Conservation (phyloP, 2,888 invertebrate species). For the Rapana venosa region DNA sequence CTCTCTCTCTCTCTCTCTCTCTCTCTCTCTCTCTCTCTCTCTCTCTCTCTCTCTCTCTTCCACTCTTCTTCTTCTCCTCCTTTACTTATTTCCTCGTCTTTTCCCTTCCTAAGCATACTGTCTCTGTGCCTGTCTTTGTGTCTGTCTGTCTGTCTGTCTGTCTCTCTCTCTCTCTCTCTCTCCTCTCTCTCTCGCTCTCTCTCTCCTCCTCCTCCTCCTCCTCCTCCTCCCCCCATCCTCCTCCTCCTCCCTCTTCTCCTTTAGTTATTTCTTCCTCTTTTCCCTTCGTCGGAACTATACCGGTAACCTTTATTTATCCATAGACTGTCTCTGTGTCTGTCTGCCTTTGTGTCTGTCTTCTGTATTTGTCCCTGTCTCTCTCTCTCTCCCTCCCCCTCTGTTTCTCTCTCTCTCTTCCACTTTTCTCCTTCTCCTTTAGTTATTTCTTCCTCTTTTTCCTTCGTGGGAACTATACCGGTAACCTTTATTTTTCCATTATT, state of each 20-base stretch:
- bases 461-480: too few species aligned
- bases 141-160: not conserved
- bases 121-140: not conserved
- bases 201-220: not conserved
- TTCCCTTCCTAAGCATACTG: not conserved
- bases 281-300: not conserved
- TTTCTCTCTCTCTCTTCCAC: not conserved
- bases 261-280: not conserved
- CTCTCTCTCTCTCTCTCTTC: not conserved
- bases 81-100: not conserved
- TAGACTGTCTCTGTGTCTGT: not conserved
- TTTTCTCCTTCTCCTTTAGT: too few species aligned
- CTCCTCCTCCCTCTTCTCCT: not conserved
- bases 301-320: not conserved
- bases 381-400: not conserved
- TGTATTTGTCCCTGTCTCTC: not conserved
- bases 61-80: not conserved
- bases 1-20: not conserved
- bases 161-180: not conserved
- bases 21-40: not conserved
- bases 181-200: not conserved
- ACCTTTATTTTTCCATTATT: too few species aligned
- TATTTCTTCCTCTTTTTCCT: too few species aligned
- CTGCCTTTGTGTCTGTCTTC: not conserved
- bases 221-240: not conserved